Evolutionary conservation across 2,888 invertebrate genomes (phyloP).

Genomic region (Bombylius major): DNA sequence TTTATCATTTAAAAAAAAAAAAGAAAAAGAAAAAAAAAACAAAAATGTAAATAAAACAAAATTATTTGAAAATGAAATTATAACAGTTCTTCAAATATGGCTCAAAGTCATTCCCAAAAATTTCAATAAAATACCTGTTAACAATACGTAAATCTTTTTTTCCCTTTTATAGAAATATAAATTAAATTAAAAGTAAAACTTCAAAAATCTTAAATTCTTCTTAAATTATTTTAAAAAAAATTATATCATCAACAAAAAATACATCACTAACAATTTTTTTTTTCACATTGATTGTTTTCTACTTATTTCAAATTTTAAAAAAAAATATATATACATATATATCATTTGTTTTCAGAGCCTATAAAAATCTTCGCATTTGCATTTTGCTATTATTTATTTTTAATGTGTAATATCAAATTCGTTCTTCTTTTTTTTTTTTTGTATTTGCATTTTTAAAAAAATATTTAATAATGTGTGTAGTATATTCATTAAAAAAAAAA

Average conservation of each 20-base stretch:
- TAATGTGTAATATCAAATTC: background rate
- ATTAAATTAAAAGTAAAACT: too few species aligned
- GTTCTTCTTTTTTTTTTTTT: background rate
- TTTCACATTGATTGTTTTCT: background rate
- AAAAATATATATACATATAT: background rate
- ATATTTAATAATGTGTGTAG: too few species aligned
- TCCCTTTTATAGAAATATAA: too few species aligned
- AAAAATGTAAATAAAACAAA: background rate
- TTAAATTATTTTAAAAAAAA: too few species aligned
- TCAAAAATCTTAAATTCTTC: too few species aligned
- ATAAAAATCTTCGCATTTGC: background rate
- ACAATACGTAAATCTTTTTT: too few species aligned
- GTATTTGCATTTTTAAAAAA: background rate
- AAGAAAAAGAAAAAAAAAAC: background rate
- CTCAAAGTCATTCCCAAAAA: background rate
- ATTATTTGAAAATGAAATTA: too few species aligned
- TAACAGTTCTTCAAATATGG: background rate
- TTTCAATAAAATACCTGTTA: too few species aligned
- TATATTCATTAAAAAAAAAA: too few species aligned
- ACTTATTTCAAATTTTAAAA: background rate
- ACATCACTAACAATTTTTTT: background rate
- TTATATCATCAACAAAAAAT: background rate
- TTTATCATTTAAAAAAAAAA: background rate
- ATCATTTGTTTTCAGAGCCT: background rate
- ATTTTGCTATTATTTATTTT: background rate